Base-by-base conservation (phyloP, 2,888 invertebrate species). In the Synergus laeviventris region DNA sequence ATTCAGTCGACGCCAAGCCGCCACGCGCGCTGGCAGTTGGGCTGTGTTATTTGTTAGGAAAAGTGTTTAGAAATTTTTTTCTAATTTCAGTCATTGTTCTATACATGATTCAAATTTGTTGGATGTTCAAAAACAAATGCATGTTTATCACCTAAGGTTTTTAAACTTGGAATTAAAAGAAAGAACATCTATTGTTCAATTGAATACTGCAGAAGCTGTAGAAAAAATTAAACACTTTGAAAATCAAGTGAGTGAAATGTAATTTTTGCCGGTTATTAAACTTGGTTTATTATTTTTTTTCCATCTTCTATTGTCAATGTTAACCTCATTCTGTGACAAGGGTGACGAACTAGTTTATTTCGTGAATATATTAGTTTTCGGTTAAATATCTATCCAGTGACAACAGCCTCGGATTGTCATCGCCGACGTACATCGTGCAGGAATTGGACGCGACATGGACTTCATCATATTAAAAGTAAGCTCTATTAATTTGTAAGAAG, bases 371-470 rank as follows among this genome's bases (percentile, higher is more conserved):
- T 31, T 4, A 4, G 31, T 49, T 49, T n/a, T n/a, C 8, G n/a
- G 7, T n/a, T n/a, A n/a, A 45, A n/a, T 8, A 49, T 49, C 49
- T n/a, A 2, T 1, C n/a, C 0, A 11, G 38, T 38, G n/a, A 38
- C 38, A 36, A 4, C 16, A 38, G 38, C 38, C 9, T 62, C 62
- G 62, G 49, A 49, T 49, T 12, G 45, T 45, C 45, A 36, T 62
- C 18, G 61, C 8, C 38, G 62, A 38, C 36, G 36, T 62, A 31
- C 18, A 62, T n/a, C 36, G 36, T 62, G 14, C 11, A 62, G 12
- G 9, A 61, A n/a, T 62, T 39, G 14, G 66, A 66, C 66, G 66
- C 66, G 66, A 66, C 64, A 64, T 66, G 66, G 66, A 66, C 66
- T 66, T 66, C 66, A 66, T 66, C 45, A 66, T 66, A 18, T 66